phyloP scores from a whole-genome alignment of 2,797 vertebrate genomes.

The Crocidura indochinensis region DNA sequence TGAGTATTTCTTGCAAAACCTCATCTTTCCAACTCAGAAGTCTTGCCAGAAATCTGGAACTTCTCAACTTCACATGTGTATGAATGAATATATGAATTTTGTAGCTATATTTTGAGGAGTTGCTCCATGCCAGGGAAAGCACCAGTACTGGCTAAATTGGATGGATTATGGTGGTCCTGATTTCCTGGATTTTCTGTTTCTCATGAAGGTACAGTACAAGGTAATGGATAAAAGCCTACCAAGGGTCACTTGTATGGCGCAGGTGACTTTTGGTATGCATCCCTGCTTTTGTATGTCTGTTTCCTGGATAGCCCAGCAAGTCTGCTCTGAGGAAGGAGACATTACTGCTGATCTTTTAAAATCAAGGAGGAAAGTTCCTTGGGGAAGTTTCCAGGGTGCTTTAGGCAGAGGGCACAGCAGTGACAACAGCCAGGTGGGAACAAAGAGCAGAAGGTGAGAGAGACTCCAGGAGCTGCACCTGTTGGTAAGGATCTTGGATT shows the following conservation, averaged over 20 bases:
- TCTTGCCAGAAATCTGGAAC: background rate
- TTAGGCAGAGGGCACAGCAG: background rate
- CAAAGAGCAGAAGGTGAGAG: background rate
- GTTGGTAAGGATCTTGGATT: background rate
- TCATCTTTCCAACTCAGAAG: background rate
- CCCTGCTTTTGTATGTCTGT: background rate
- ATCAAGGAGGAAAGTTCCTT: background rate
- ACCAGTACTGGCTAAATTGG: background rate
- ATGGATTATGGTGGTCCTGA: background rate
- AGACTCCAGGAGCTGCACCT: rapidly evolving
- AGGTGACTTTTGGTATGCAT: too few relatives aligned
- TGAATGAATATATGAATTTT: background rate
- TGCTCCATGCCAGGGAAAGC: background rate
- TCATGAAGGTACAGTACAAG: background rate
- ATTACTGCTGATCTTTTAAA: background rate
- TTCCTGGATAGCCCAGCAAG: background rate
- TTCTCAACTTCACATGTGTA: background rate
- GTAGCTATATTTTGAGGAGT: background rate
- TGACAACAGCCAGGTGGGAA: background rate
- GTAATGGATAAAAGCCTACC: background rate
- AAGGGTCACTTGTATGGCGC: background rate
- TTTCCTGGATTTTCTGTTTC: background rate
- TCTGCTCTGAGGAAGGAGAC: background rate
- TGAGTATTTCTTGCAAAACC: slow-evolving; percentile 6
- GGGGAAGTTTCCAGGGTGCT: background rate